Evolutionary conservation across 2,113 vertebrate species (phyloP), one percentile per base, ranked within the genome.

Genomic region (Sminthopsis crassicaudata): DNA sequence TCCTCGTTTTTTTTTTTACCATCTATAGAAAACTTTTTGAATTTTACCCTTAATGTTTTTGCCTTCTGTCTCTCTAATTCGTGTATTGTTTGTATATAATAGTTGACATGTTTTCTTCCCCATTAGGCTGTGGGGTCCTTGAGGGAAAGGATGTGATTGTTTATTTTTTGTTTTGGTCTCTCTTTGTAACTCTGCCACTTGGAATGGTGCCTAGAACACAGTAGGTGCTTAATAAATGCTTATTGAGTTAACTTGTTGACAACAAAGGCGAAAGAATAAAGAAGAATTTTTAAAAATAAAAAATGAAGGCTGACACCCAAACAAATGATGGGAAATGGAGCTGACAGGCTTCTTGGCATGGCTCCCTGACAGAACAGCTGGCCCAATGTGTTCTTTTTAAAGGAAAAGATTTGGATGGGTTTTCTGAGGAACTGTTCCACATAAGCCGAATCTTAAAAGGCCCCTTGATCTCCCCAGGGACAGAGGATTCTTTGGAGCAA

Each of bases 321-420:
- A 90, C 60, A 36, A 67, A 67, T 94, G 94, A 92, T 92, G 91
- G 92, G 48, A 76, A 89, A 67, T 27, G 55, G 30, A 52, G 42
- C 0, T 67, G 90, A 96, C 95, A 97, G 54, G 46, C 90, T 95
- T 93, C 36, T 55, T 97, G 98, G 97, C 97, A 97, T 90, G 91
- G 90, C 16, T 95, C 97, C 95, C 97, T 94, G 95, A 95, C 93
- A 93, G 90, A 97, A 92, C 96, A 98, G 97, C 97, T 97, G 97
- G 95, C 90, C 94, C 53, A 46, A 46, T 14, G 22, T 76, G 48
- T 90, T 90, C 95, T 92, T 91, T 76, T 96, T 92, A 89, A 48
- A 92, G 6, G 93, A 50, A 90, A 46, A 60, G 92, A 95, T 19
- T 23, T 97, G 96, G 92, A 92, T 90, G 84, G 92, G 90, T 48